These are phyloP conservation scores for Peromyscus aztecus DNA, from an alignment of 2,797 vertebrate genomes.

Conservation along the genomic window DNA sequence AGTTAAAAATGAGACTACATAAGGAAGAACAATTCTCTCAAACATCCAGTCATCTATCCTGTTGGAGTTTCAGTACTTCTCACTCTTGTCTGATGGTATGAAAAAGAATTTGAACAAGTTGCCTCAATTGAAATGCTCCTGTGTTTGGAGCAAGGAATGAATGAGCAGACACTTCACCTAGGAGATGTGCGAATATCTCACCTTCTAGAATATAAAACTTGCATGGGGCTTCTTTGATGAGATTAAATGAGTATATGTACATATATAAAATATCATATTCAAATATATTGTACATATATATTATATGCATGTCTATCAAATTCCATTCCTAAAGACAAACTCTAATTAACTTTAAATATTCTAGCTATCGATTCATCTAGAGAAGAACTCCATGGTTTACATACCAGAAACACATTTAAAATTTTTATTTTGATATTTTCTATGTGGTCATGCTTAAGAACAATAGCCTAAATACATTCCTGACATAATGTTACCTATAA, in stretches of 20 bases:
- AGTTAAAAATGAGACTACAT: constrained; percentile 63
- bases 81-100: constrained; percentile 37
- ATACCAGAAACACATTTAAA: not conserved
- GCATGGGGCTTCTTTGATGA: not conserved
- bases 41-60: constrained; percentile 60
- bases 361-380: not conserved
- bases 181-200: not conserved
- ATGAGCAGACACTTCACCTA: not conserved
- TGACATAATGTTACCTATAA: not conserved
- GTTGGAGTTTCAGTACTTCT: constrained; percentile 56
- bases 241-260: not conserved
- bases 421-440: constrained; percentile 34
- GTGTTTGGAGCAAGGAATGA: not conserved
- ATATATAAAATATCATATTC: not conserved
- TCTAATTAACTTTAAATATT: not conserved
- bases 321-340: not conserved
- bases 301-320: not conserved
- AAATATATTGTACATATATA: not conserved
- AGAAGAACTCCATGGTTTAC: not conserved
- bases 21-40: not conserved
- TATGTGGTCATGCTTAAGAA: not conserved
- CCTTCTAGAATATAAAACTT: not conserved
- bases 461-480: not conserved
- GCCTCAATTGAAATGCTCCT: not conserved
- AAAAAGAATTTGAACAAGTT: constrained; percentile 68